A percentile compares a stretch with the other conserved stretches of the same genome.
phyloP scores from a whole-genome alignment of 2,113 vertebrate species.

The Ictidomys tridecemlineatus region DNA sequence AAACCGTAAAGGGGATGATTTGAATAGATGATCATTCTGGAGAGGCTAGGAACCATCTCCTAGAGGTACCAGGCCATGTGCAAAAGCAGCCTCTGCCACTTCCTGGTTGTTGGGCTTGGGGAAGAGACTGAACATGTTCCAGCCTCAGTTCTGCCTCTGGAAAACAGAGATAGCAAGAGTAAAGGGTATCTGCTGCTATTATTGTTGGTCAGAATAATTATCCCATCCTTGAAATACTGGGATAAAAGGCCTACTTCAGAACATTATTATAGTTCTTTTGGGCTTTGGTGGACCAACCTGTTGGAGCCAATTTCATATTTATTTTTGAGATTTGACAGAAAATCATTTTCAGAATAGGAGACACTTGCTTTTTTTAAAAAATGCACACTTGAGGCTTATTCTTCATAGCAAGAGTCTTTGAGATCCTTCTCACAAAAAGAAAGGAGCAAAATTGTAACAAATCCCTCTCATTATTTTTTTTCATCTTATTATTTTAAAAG shows the following conservation, averaged over 20 bases:
- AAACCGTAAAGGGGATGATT: neutral
- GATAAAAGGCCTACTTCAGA: neutral
- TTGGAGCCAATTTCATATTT: neutral
- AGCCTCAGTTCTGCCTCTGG: neutral
- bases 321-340: neutral
- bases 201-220: neutral
- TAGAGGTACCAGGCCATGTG: neutral
- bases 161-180: neutral
- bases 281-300: neutral
- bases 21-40: accelerated
- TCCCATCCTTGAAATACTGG: neutral
- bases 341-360: neutral
- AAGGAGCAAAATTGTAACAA: neutral
- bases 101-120: neutral
- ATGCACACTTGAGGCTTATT: neutral
- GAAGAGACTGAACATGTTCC: neutral
- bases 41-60: accelerated
- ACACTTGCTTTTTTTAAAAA: neutral
- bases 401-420: neutral
- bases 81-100: neutral
- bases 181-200: neutral
- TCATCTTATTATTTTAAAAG: neutral
- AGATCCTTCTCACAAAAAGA: neutral
- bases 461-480: neutral
- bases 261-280: neutral